Conservation (phyloP, 1,140 invertebrate species). For the Aleiodes sp. region DNA sequence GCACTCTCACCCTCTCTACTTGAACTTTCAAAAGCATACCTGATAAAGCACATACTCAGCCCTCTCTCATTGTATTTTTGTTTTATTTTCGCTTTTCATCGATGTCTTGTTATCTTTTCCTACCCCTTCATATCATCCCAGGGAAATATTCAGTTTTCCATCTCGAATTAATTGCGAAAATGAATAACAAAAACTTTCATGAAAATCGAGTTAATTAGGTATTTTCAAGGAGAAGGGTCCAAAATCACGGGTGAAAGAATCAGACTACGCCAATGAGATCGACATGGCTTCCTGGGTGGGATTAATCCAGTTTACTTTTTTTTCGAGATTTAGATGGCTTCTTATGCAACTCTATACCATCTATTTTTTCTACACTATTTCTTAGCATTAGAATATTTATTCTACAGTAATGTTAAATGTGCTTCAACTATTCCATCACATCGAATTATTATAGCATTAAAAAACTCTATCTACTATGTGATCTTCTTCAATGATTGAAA, state of each 20-base stretch:
- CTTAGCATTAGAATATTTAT: constrained; percentile 13
- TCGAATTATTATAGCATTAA: too few species aligned
- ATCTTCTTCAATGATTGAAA: too few species aligned
- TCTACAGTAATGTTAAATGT: not conserved
- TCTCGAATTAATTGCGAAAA: too few species aligned
- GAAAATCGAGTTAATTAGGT: too few species aligned
- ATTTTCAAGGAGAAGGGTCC: not conserved
- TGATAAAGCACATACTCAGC: not conserved
- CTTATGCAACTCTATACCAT: constrained; percentile 57
- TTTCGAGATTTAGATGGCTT: constrained; percentile 62
- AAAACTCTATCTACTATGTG: too few species aligned
- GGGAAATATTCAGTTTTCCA: too few species aligned
- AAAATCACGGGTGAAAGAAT: constrained; percentile 21
- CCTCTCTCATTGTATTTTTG: not conserved
- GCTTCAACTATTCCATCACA: not conserved
- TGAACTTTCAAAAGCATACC: constrained; percentile 8
- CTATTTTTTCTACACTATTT: constrained; percentile 30
- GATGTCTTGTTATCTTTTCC: too few species aligned
- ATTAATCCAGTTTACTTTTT: constrained; percentile 67
- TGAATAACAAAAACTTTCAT: too few species aligned
- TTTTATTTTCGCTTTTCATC: too few species aligned
- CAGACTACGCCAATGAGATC: constrained; percentile 57
- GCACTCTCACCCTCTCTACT: constrained; percentile 29
- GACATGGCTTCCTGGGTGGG: constrained; percentile 59
- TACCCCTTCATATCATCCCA: too few species aligned